These are phyloP conservation scores for Drosophila barbarae DNA, from an alignment of 2,888 invertebrate species.

Conservation along the genomic window DNA sequence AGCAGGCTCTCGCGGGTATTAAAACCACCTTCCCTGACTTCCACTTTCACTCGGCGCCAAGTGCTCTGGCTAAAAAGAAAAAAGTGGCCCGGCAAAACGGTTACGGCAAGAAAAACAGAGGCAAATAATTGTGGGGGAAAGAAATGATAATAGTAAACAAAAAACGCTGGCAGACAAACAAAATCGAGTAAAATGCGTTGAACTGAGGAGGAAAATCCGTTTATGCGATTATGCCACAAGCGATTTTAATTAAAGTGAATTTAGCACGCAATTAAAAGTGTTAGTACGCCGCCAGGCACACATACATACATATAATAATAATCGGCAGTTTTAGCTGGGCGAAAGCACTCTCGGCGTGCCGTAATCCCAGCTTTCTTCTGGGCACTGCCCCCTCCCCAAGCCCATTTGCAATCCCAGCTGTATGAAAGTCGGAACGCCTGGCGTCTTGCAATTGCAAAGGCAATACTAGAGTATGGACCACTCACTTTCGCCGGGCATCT, in stretches of 20 bases:
- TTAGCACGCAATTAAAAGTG: constrained; percentile 69
- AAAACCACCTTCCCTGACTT: constrained; percentile 53
- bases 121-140: constrained; percentile 48
- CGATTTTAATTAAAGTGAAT: constrained; percentile 67
- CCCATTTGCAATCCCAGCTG: constrained; percentile 32
- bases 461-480: constrained; percentile 19
- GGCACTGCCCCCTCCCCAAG: constrained; percentile 21
- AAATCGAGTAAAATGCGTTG: constrained; percentile 61
- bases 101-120: constrained; percentile 46
- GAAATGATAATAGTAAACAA: constrained; percentile 42
- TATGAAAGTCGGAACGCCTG: constrained; percentile 19
- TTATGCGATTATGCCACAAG: constrained; percentile 47
- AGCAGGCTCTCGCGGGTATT: constrained; percentile 53
- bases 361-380: constrained; percentile 56
- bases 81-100: constrained; percentile 42
- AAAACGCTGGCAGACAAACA: constrained; percentile 27
- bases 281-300: constrained; percentile 36
- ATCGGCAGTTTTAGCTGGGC: constrained; percentile 28
- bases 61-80: constrained; percentile 46
- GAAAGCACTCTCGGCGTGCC: constrained; percentile 50
- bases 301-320: constrained; percentile 38
- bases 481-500: constrained; percentile 54
- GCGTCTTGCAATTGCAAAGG: constrained; percentile 37
- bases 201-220: constrained; percentile 39
- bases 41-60: constrained; percentile 67